These are phyloP conservation scores for Lacerta bilineata DNA, from an alignment of 2,797 vertebrate genomes.

Conservation along the genomic window DNA sequence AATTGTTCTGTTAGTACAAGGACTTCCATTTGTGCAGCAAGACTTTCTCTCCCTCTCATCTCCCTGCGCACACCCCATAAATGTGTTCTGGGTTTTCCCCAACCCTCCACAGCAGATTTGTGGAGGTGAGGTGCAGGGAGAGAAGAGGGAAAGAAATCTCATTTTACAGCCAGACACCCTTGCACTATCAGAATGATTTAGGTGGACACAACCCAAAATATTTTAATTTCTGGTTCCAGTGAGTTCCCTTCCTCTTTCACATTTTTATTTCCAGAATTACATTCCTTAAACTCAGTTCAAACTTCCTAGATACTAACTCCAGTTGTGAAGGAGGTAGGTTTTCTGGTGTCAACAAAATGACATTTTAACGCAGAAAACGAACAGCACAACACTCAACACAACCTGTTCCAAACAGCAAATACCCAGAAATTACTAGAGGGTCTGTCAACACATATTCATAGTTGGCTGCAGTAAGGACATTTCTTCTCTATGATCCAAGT, in stretches of 20 bases:
- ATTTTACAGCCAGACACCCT: too few relatives aligned
- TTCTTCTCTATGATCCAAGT: background rate
- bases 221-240: background rate
- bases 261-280: background rate
- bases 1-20: too few relatives aligned
- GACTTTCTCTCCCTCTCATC: too few relatives aligned
- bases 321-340: slow-evolving; percentile 15
- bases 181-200: background rate
- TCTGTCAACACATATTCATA: background rate
- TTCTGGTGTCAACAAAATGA: background rate
- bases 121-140: background rate
- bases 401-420: background rate
- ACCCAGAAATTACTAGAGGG: background rate
- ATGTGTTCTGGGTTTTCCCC: background rate
- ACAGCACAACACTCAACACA: background rate
- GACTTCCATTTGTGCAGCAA: too few relatives aligned
- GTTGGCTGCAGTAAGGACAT: background rate
- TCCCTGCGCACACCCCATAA: background rate
- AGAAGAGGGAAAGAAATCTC: too few relatives aligned
- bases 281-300: background rate
- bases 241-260: background rate
- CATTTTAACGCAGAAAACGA: background rate
- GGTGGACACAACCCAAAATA: background rate
- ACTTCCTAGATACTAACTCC: slow-evolving; percentile 24
- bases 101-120: too few relatives aligned